Percentiles rank a stretch among this genome's conserved stretches.
Conservation (phyloP, 2,113 vertebrate genomes). For the Holacanthus passer region DNA sequence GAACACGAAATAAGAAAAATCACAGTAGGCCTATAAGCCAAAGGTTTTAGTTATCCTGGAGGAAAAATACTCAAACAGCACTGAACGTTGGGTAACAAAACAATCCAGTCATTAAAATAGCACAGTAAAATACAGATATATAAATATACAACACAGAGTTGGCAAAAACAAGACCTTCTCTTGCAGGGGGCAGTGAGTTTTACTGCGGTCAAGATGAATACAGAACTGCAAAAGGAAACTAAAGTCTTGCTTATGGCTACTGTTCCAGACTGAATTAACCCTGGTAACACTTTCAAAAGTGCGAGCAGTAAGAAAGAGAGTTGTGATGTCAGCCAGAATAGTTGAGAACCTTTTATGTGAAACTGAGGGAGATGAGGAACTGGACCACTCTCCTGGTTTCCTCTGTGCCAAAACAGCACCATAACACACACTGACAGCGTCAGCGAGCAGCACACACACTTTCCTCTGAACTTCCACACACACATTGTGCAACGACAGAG, state of each 20-base stretch:
- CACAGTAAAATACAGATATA: not conserved
- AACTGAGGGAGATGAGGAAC: slow-evolving; percentile 3
- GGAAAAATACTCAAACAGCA: not conserved
- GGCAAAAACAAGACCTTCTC: not conserved
- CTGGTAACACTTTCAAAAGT: slow-evolving; percentile 26
- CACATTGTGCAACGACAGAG: not conserved
- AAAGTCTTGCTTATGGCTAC: not conserved
- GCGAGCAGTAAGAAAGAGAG: slow-evolving; percentile 8
- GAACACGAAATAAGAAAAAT: not conserved
- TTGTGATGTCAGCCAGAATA: slow-evolving; percentile 9
- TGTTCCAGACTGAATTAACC: not conserved
- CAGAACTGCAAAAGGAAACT: not conserved
- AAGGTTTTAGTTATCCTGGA: not conserved
- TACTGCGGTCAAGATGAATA: not conserved
- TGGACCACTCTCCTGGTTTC: not conserved
- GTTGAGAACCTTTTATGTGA: slow-evolving; percentile 11
- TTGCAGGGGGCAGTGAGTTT: not conserved
- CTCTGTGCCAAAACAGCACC: slow-evolving; percentile 23
- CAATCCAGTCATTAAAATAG: not conserved
- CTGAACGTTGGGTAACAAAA: not conserved
- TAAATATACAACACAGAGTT: not conserved
- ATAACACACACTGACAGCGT: slow-evolving; percentile 22
- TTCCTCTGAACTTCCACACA: no score
- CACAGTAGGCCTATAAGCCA: not conserved
- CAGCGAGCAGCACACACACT: not conserved